These are phyloP conservation scores for Conomelus anceps DNA, from an alignment of 2,888 invertebrate species.

Conservation along the genomic window DNA sequence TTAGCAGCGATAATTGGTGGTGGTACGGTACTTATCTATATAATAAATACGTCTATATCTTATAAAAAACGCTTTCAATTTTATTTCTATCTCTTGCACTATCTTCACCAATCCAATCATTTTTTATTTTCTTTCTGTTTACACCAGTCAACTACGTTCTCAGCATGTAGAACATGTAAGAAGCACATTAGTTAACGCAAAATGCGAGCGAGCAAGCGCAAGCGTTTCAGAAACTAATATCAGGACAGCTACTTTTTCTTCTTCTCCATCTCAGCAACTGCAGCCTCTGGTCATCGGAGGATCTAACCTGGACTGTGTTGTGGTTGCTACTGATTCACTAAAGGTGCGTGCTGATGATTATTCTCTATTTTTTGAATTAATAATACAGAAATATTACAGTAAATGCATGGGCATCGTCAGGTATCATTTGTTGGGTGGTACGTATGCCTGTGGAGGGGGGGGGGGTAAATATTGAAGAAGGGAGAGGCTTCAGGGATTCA, in stretches of 20 bases:
- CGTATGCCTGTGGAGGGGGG: too few relatives aligned
- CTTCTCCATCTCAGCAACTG: not conserved
- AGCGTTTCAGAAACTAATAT: not conserved
- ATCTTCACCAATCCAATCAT: not conserved
- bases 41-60: too few relatives aligned
- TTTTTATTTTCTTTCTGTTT: not conserved
- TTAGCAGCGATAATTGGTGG: too few relatives aligned
- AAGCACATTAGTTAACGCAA: not conserved
- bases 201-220: not conserved
- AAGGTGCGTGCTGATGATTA: slow-evolving; percentile 65
- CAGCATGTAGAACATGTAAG: not conserved
- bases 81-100: not conserved
- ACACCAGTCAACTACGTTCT: not conserved
- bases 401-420: too few relatives aligned
- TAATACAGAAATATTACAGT: too few relatives aligned
- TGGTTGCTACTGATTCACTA: slow-evolving; percentile 55
- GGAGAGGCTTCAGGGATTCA: too few relatives aligned
- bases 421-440: too few relatives aligned
- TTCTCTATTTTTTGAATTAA: too few relatives aligned
- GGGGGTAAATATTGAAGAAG: too few relatives aligned
- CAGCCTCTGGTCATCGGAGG: slow-evolving; percentile 64
- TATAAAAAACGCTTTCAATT: too few relatives aligned
- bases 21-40: too few relatives aligned
- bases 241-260: too few relatives aligned
- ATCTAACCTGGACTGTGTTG: slow-evolving; percentile 65